Evolutionary conservation across 2,797 vertebrate species (phyloP).

Genomic region (Parotocinclus haroldoi): DNA sequence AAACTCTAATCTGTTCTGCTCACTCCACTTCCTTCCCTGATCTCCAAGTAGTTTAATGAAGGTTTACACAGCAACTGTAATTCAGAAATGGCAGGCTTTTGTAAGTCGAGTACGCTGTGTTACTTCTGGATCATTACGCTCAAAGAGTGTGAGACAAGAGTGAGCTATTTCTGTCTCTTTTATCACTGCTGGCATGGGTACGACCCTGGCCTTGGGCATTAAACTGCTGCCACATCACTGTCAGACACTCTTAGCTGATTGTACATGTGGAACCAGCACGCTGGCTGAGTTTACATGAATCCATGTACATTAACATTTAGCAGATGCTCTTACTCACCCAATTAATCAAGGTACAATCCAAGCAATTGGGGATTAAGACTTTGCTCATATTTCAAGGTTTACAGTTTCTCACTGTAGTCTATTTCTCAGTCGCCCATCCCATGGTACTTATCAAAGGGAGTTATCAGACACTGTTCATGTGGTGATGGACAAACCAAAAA

Average conservation of each 20-base stretch:
- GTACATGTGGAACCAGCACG: not conserved
- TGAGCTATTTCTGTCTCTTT: constrained; percentile 53
- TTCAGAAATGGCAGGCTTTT: constrained; percentile 51
- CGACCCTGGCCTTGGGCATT: constrained; percentile 22
- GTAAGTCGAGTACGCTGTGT: constrained; percentile 36
- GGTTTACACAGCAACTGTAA: constrained; percentile 54
- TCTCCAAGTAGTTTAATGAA: constrained; percentile 53
- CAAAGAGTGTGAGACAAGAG: constrained; percentile 44
- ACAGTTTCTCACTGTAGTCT: no score
- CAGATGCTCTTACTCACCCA: no score
- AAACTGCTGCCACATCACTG: not conserved
- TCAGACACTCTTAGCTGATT: not conserved
- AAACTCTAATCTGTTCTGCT: no score
- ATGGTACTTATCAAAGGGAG: no score
- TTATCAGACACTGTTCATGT: no score
- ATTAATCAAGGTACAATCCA: no score
- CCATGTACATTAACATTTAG: no score
- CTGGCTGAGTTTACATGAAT: no score
- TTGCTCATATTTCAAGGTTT: no score
- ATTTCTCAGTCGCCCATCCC: no score
- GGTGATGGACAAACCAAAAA: no score
- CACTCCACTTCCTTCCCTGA: not conserved
- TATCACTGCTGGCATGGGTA: constrained; percentile 45
- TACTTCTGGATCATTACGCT: constrained; percentile 56
- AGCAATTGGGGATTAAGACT: no score